Conservation (phyloP, 2,888 invertebrate species). For the Baronia brevicornis region DNA sequence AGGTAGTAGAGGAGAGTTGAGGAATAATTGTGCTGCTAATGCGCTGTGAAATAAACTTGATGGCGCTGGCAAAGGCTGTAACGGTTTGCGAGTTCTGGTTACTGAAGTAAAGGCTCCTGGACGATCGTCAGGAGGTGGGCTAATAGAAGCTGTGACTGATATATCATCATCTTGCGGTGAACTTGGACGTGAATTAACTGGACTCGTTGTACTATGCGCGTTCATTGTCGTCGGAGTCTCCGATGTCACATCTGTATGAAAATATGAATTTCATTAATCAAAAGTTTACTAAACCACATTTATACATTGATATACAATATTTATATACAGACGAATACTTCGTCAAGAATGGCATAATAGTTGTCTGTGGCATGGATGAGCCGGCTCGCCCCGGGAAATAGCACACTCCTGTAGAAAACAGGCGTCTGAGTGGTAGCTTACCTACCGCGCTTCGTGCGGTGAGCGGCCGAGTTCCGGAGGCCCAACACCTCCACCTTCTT, state of each 20-base stretch:
- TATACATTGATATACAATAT: slow-evolving; percentile 1
- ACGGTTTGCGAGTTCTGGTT: slow-evolving; percentile 55
- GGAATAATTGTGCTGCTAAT: slow-evolving; percentile 81
- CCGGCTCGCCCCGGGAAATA: too few relatives aligned
- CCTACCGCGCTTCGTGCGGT: too few relatives aligned
- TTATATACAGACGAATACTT: too few relatives aligned
- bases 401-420: too few relatives aligned
- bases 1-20: slow-evolving; percentile 83
- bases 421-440: too few relatives aligned
- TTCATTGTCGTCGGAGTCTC: slow-evolving; percentile 66
- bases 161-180: slow-evolving; percentile 78
- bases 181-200: slow-evolving; percentile 77
- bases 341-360: too few relatives aligned
- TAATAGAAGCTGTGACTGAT: slow-evolving; percentile 77
- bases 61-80: slow-evolving; percentile 61
- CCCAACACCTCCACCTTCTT: too few relatives aligned
- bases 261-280: not conserved
- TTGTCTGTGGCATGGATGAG: too few relatives aligned
- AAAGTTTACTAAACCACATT: not conserved
- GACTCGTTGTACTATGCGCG: slow-evolving; percentile 83
- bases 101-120: slow-evolving; percentile 75
- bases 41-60: slow-evolving; percentile 69
- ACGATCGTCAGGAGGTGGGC: slow-evolving; percentile 69
- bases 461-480: too few relatives aligned
- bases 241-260: slow-evolving; percentile 49